Evolutionary conservation across 2,888 invertebrate genomes (phyloP).

Genomic region (Hydriomena furcata): DNA sequence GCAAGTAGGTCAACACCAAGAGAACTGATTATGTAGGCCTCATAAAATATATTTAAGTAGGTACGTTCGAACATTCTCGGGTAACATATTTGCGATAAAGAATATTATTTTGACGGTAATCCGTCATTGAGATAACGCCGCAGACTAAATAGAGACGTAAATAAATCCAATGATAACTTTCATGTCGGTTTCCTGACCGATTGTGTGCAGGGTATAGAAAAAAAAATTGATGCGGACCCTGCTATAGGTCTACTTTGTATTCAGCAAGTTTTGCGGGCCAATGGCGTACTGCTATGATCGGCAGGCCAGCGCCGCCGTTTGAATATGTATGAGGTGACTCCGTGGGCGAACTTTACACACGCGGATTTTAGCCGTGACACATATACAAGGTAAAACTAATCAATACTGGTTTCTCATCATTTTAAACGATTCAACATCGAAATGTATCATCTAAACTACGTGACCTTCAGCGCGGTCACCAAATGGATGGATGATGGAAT

Average conservation of each 20-base stretch:
- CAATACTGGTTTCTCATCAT: constrained; percentile 47
- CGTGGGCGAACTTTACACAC: constrained; percentile 58
- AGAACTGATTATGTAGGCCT: constrained; percentile 46
- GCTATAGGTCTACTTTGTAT: constrained; percentile 67
- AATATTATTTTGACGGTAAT: constrained; percentile 44
- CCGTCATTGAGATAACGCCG: constrained; percentile 42
- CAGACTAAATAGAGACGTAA: constrained; percentile 36
- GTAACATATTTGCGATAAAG: constrained; percentile 38
- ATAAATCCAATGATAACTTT: constrained; percentile 26
- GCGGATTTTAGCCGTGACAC: constrained; percentile 71
- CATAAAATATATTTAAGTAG: constrained; percentile 37
- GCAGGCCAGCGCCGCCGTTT: constrained; percentile 52
- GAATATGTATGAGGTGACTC: constrained; percentile 72
- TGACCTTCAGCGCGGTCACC: too few relatives aligned
- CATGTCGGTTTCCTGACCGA: constrained; percentile 42
- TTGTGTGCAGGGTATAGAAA: constrained; percentile 52
- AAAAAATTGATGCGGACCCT: constrained; percentile 72
- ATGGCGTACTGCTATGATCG: constrained; percentile 64
- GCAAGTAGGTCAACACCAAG: constrained; percentile 72
- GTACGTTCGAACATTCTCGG: constrained; percentile 35
- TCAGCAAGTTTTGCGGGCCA: constrained; percentile 69
- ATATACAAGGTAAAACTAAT: constrained; percentile 57
- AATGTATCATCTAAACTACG: too few relatives aligned
- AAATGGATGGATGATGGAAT: too few relatives aligned
- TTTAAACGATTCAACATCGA: constrained; percentile 25